Evolutionary conservation across 35 echinoderm and acorn worm species (phyloP), one percentile per base, ranked within the genome.

Genomic region (Eucidaris tribuloides): DNA sequence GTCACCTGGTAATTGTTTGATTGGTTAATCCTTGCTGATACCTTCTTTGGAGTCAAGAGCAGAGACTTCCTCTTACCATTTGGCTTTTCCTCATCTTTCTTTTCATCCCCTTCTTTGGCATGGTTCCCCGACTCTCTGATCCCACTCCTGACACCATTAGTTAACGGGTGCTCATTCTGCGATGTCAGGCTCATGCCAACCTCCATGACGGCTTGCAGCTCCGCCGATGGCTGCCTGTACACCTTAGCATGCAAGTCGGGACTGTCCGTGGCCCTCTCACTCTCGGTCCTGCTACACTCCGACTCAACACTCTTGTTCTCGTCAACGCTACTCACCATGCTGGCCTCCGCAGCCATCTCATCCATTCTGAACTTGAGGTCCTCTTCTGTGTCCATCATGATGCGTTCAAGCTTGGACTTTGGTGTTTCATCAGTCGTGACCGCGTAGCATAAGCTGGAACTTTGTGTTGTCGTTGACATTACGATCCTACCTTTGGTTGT

Each of bases 31-130:
- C 28, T 58, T 30, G 48, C 55, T 17, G 77, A 80, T 19, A 80
- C 45, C 59, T 74, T 74, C 36, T 90, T 94, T 0, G 92, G 92
- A 40, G 89, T 89, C 30, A 82, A 60, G 18, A 89, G 50, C 30
- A 89, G 44, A 3, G 87, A 89, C 65, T 83, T 82, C 62, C 64
- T 82, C 46, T 89, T 88, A 37, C 60, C 30, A 58, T 32, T n/a
- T 40, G 54, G 42, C 55, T 88, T 80, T 39, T 74, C 44, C n/a
- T n/a, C n/a, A 15, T 80, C 77, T 5, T 56, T 25, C 19, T 80
- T 61, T 17, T 62, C 46, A 42, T 88, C 62, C 20, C 52, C 39
- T 31, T 52, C 76, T 36, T 79, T 79, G n/a, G 77, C 29, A 14
- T 41, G 68, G n/a, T 74, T 33, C 7, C 68, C n/a, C n/a, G 34